A percentile compares a stretch with the other conserved stretches of the same genome.
phyloP scores from a whole-genome alignment of 2,113 vertebrate species.

The Nerophis ophidion region DNA sequence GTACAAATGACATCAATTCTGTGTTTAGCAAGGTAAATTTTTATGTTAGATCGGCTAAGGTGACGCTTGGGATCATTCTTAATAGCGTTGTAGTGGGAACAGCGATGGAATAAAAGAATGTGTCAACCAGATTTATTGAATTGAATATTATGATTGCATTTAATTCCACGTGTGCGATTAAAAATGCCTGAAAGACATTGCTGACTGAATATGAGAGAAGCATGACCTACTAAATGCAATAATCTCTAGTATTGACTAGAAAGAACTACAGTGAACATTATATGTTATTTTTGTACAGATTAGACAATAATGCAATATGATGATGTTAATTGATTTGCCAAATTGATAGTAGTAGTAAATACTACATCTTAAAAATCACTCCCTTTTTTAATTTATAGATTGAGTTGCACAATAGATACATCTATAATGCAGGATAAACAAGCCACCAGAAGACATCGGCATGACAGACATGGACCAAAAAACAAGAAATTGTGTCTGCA shows the following conservation, averaged over 20 bases:
- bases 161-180: no score
- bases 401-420: no score
- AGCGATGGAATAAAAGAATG: background rate
- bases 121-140: background rate
- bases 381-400: background rate
- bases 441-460: conserved; percentile 58
- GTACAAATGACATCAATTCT: conserved; percentile 47
- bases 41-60: conserved; percentile 7
- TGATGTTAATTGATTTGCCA: no score
- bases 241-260: no score
- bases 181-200: no score
- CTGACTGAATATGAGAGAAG: no score
- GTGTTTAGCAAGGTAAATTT: conserved; percentile 35
- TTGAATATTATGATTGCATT: no score
- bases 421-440: conserved; percentile 55
- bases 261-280: no score
- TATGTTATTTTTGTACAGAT: no score
- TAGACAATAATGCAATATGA: no score
- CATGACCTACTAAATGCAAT: no score
- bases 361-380: background rate
- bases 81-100: background rate
- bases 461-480: conserved; percentile 58
- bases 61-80: background rate
- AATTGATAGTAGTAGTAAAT: background rate
- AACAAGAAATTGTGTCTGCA: conserved; percentile 76